Base-by-base conservation (phyloP, 2,797 vertebrate genomes). In the Carapus acus region DNA sequence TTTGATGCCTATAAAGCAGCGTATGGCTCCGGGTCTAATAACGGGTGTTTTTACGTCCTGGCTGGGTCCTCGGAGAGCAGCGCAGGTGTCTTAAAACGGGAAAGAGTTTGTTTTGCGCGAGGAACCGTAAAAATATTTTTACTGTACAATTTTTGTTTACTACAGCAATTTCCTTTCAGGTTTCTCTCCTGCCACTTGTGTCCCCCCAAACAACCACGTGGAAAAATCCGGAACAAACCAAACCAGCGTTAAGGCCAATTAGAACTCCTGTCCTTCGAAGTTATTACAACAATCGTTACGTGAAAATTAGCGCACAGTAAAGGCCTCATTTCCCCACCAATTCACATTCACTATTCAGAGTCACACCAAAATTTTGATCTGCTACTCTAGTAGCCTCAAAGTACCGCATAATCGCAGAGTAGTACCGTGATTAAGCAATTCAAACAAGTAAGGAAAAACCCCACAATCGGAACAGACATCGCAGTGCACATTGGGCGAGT, bases 401-500 rank as follows among this genome's bases (percentile, higher is more conserved):
- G 31, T 12, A 33, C 31, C 6, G 14, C 9, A 33, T 3, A 13
- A 8, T 33, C 31, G 31, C 3, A 3, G 31, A 4, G 31, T 33
- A 33, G 31, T 33, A 6, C 39, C 37, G 44, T 22, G 29, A 41
- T n/a, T 34, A 39, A 57, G 29, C 48, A 41, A 45, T 54, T 15
- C 43, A 53, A 53, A 27, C 24, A 9, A 49, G 34, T 16, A 27
- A 15, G 38, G 19, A 53, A 40, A 65, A 31, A 54, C 7, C 12
- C 18, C 8, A 11, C 49, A 62, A 62, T 34, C 43, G 23, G 49
- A 70, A 54, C 14, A 8, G 50, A 67, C 65, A 76, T 15, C 13
- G 44, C 56, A 68, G 68, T 66, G 67, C 62, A 68, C 50, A 48
- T 67, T 50, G 61, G 51, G 15, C 41, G 17, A 58, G 40, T 69